Evolutionary conservation across 1,140 invertebrate species (phyloP).

Genomic region (Chionoecetes opilio): DNA sequence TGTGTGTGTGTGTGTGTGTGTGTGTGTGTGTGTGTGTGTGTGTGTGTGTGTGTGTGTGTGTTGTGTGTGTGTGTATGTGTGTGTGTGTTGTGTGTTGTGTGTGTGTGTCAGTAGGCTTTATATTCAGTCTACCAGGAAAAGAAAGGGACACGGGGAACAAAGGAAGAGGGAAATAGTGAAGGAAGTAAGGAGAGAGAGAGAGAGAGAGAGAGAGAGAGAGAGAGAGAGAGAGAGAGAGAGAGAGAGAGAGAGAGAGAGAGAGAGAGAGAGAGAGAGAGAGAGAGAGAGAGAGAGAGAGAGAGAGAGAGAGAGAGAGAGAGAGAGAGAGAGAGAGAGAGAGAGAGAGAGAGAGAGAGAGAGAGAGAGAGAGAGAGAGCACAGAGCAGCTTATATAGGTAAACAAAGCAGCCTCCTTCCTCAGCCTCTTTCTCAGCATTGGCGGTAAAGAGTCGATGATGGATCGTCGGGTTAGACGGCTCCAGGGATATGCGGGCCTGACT

Average conservation of each 20-base stretch:
- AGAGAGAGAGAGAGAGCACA: no score
- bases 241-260: not conserved
- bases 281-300: no score
- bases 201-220: conserved; percentile 20
- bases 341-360: no score
- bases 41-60: conserved; percentile 34
- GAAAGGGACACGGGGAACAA: not conserved
- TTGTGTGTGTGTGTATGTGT: conserved; percentile 3
- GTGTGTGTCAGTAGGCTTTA: no score
- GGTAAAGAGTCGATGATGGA: conserved; percentile 27
- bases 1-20: conserved; percentile 12
- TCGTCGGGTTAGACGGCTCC: not conserved
- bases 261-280: no score
- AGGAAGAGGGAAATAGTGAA: not conserved
- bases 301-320: no score
- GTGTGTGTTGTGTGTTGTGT: not conserved
- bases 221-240: conserved; percentile 33
- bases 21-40: conserved; percentile 15
- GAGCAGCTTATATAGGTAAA: no score
- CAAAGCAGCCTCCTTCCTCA: no score
- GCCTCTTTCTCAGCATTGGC: no score
- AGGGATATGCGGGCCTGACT: not conserved
- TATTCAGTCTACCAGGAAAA: no score
- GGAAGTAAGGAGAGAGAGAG: not conserved
- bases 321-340: no score